Base-by-base conservation (phyloP, 2,113 vertebrate species). In the Anthoscopus minutus region DNA sequence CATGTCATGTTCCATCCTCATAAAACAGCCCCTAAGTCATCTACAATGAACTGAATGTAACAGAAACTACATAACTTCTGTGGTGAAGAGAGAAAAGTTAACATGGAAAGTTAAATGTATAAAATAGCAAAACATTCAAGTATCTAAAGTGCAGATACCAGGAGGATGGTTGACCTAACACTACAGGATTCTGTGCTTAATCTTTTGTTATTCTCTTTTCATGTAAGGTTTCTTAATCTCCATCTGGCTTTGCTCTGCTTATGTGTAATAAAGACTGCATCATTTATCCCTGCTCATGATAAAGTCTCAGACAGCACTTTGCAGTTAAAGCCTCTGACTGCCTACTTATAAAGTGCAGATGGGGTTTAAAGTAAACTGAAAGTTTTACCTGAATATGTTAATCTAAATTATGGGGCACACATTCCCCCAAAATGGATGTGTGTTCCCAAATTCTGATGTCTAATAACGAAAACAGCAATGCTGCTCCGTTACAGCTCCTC, bases 81-180 rank as follows among this genome's bases (percentile, higher is more conserved):
- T 2, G 6, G 37, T 11, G 56, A 67, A 86, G 57, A 78, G 47
- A 11, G 51, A 27, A 61, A 62, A 78, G 45, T 72, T 64, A 64
- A 44, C 51, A 58, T 0, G 8, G 74, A 10, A 82, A 92, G 62
- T 47, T 73, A 62, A 77, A 72, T 5, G 66, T 51, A 82, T 23
- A 82, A n/a, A 93, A 89, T 1, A 91, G 42, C 25, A 82, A 84
- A 69, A 94, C 66, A 57, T 93, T 88, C 91, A 54, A 95, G 17
- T 48, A 80, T 51, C 72, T 87, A 85, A 95, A 95, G 89, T 92
- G 89, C 81, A 80, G 70, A 89, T 62, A 73, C 21, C 45, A 69
- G 71, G 45, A 91, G 56, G 35, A 33, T n/a, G 58, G 51, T 7
- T 77, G 87, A 94, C 0, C 0, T 73, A 76, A 88, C 23, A 76